Base-by-base conservation (phyloP, 2,888 invertebrate genomes). In the Endomychus coccineus region DNA sequence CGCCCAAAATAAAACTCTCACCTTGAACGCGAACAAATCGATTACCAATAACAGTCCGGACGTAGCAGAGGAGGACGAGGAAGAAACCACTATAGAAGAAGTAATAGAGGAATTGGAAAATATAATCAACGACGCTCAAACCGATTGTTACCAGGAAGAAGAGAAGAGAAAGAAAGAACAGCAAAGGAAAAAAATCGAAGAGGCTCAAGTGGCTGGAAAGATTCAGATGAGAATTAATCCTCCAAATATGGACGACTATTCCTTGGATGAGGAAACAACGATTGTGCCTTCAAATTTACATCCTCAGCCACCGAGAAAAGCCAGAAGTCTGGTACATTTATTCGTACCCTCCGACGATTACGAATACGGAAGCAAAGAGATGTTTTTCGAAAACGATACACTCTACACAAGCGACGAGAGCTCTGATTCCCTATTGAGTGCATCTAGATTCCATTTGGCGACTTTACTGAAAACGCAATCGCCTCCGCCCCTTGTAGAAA, bases 51-150 rank as follows among this genome's bases (percentile, higher is more conserved):
- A 69, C 40, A 64, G 70, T 51, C 25, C 42, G 3, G n/a, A 50
- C 43, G 39, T 45, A 39, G 44, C 38, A 22, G 34, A 50, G 21
- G 41, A 43, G 15, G 77, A 78, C 27, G 79, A 80, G 46, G 81
- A 82, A 56, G 83, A 85, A 64, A 83, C 85, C 0, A 87, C 87
- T 2, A 87, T 89, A 43, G 87, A 88, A 52, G 87, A 87, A 64
- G 88, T 87, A 2, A 87, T 89, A 54, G 86, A 86, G 62, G 87
- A 88, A 60, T 64, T 89, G 21, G 74, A 83, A 45, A 87, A 86
- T 52, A 87, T 89, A 43, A 85, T 87, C 1, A 87, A 83, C 56
- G 83, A 87, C 52, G 87, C 85, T 1, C 86, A 88, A 64, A 79
- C 82, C 0, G 78, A 82, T 62, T 70, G 72, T 35, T 71, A 71